phyloP scores from a whole-genome alignment of 2,888 invertebrate species.

The Platycheirus rosarum region DNA sequence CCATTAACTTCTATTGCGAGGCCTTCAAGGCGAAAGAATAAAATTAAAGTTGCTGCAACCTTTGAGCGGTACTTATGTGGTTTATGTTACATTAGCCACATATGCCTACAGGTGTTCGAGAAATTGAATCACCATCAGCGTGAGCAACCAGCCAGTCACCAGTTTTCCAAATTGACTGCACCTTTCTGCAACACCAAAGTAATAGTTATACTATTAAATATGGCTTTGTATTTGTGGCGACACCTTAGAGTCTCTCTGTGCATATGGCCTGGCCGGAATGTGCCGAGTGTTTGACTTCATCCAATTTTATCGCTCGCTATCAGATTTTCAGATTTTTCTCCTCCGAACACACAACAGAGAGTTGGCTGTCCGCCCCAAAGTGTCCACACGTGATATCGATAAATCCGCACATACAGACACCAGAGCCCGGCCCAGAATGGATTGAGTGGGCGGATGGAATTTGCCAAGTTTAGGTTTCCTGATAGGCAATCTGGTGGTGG shows the following conservation, averaged over 20 bases:
- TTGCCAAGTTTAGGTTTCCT: slow-evolving; percentile 66
- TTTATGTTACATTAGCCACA: slow-evolving; percentile 74
- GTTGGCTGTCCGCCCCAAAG: slow-evolving; percentile 61
- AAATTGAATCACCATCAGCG: slow-evolving; percentile 70
- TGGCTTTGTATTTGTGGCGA: slow-evolving; percentile 46
- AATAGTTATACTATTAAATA: background rate
- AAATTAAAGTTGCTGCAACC: slow-evolving; percentile 71
- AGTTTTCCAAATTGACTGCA: slow-evolving; percentile 57
- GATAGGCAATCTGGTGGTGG: slow-evolving; percentile 18
- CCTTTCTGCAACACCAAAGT: slow-evolving; percentile 34
- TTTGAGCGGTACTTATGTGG: slow-evolving; percentile 74
- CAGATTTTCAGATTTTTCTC: slow-evolving; percentile 65
- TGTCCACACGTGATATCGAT: slow-evolving; percentile 73
- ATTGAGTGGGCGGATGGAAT: slow-evolving; percentile 66
- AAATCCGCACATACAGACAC: slow-evolving; percentile 61
- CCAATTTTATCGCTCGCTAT: slow-evolving; percentile 68
- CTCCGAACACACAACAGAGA: slow-evolving; percentile 2
- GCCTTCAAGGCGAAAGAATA: slow-evolving; percentile 69
- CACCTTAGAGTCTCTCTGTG: slow-evolving; percentile 56
- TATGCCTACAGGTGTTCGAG: slow-evolving; percentile 74
- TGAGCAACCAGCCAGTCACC: slow-evolving; percentile 27
- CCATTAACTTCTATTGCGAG: slow-evolving; percentile 69
- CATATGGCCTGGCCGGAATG: slow-evolving; percentile 47
- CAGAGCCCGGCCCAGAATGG: slow-evolving; percentile 27
- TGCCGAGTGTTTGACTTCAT: slow-evolving; percentile 68